Percentiles rank a stretch among this genome's conserved stretches.
Evolutionary conservation across 1,140 invertebrate genomes (phyloP).

Genomic region (Radopholus similis): DNA sequence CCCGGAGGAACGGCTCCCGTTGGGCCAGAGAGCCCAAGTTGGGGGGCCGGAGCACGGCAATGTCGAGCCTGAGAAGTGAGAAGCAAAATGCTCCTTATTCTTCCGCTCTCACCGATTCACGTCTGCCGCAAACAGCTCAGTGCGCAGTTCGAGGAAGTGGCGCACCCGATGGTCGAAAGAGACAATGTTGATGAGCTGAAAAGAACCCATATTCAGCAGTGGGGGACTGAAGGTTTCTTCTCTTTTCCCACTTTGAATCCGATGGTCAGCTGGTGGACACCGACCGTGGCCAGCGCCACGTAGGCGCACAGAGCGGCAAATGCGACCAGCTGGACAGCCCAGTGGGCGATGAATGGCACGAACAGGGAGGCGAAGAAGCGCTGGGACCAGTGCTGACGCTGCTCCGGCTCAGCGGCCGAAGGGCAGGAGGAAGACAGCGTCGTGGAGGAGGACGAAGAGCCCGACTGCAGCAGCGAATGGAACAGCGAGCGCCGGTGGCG

Average conservation of each 20-base stretch:
- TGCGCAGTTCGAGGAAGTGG: no score
- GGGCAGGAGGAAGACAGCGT: background rate
- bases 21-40: no score
- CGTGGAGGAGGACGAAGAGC: background rate
- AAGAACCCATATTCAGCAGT: constrained; percentile 55
- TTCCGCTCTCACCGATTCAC: no score
- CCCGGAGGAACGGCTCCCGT: no score
- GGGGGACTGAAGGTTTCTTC: constrained; percentile 35
- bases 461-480: background rate
- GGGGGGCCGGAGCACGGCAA: no score
- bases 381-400: constrained; percentile 44
- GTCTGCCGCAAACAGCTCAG: no score
- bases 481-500: background rate
- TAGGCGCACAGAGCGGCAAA: constrained; percentile 37
- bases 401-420: background rate
- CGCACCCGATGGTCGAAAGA: no score
- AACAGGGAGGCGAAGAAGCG: constrained; percentile 47
- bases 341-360: constrained; percentile 36
- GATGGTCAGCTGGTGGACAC: constrained; percentile 38
- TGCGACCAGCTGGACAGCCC: constrained; percentile 30
- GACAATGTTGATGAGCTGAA: constrained; percentile 41
- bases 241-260: constrained; percentile 51
- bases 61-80: no score
- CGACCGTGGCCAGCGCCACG: constrained; percentile 20
- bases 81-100: no score